Conservation (phyloP, 2,797 vertebrate species). For the Cossypha niveicapilla region DNA sequence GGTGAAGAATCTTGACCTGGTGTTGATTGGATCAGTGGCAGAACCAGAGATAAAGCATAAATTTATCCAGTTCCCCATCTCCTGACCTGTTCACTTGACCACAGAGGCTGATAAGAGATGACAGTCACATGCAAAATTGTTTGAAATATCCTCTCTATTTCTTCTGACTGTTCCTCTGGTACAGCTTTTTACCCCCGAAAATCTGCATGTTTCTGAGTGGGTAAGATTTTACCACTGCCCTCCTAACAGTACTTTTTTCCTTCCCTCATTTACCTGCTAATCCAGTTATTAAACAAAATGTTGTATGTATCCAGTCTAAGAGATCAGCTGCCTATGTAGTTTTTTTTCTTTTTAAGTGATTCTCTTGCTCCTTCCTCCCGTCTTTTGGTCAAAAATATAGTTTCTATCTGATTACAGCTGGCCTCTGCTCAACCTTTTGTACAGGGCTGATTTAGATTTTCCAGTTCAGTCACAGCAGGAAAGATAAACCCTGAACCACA, state of each 20-base stretch:
- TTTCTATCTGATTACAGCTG: conserved; percentile 15
- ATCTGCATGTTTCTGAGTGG: background rate
- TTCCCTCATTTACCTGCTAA: background rate
- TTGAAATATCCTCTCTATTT: background rate
- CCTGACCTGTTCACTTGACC: background rate
- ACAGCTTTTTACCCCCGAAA: background rate
- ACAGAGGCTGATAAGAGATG: background rate
- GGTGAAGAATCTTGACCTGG: background rate
- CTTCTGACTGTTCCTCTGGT: background rate
- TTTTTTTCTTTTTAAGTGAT: background rate
- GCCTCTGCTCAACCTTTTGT: conserved; percentile 4
- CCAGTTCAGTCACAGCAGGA: conserved; percentile 9
- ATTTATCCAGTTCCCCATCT: background rate
- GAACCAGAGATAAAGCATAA: background rate
- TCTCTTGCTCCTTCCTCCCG: background rate
- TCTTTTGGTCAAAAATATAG: conserved; percentile 27
- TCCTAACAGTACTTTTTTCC: background rate
- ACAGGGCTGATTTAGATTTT: conserved; percentile 40
- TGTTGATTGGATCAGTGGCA: background rate
- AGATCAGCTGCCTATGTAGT: background rate
- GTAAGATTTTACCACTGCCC: background rate
- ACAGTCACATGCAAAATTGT: background rate
- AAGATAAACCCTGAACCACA: conserved; percentile 46
- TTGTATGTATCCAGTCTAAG: background rate
- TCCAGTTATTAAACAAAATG: background rate